phyloP scores from a whole-genome alignment of 2,113 vertebrate species.

The Myotis lucifugus region DNA sequence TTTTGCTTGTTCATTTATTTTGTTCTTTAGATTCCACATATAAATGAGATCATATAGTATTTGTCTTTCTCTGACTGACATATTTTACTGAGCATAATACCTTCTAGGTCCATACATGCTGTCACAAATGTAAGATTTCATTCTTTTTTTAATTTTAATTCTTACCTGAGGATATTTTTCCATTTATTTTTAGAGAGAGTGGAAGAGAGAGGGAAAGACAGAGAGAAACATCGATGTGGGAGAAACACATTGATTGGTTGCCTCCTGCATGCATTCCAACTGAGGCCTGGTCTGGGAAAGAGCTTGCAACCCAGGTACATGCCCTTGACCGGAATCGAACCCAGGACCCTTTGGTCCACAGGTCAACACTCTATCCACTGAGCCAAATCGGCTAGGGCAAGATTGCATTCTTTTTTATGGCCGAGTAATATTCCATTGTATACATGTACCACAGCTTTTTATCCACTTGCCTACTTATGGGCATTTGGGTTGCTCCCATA shows the following conservation, averaged over 20 bases:
- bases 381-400: not conserved
- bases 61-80: not conserved
- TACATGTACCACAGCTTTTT: not conserved
- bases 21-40: not conserved
- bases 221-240: not conserved
- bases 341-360: not conserved
- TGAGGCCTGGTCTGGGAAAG: fast-evolving
- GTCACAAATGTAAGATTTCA: not conserved
- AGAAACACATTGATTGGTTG: not conserved
- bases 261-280: not conserved
- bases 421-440: not conserved
- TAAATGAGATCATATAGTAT: not conserved
- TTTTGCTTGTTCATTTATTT: not conserved
- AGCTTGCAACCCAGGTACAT: not conserved
- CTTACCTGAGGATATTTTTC: not conserved
- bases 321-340: not conserved
- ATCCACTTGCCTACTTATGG: not conserved
- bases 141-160: not conserved
- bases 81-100: not conserved
- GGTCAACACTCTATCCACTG: not conserved
- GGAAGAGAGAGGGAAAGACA: not conserved
- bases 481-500: not conserved
- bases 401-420: not conserved
- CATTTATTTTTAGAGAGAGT: not conserved
- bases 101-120: not conserved